These are phyloP conservation scores for Periplaneta americana DNA, from an alignment of 1,140 invertebrate genomes.

Conservation along the genomic window DNA sequence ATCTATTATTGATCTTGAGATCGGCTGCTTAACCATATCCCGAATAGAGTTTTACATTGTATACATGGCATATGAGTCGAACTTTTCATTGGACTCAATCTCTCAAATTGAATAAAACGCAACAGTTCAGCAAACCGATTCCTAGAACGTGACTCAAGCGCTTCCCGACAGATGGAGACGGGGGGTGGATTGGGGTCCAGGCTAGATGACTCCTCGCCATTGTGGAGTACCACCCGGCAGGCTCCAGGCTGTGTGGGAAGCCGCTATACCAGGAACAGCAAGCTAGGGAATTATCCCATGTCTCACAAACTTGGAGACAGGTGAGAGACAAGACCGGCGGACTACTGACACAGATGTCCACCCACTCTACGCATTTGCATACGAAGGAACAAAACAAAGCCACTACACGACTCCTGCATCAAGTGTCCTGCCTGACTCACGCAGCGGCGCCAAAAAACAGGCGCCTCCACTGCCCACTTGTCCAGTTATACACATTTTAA, in stretches of 20 bases:
- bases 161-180: background rate
- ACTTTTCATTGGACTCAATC: background rate
- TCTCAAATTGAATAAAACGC: background rate
- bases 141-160: background rate
- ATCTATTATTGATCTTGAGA: too few relatives aligned
- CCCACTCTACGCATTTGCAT: too few relatives aligned
- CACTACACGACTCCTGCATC: too few relatives aligned
- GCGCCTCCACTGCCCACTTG: too few relatives aligned
- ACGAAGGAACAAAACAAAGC: too few relatives aligned
- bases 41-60: too few relatives aligned
- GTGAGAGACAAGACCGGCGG: background rate
- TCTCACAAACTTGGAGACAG: background rate
- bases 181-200: background rate
- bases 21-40: too few relatives aligned
- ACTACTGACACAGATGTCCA: too few relatives aligned
- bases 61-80: too few relatives aligned
- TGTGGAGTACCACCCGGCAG: background rate
- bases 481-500: too few relatives aligned
- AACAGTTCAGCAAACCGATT: background rate
- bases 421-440: too few relatives aligned
- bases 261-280: background rate
- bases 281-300: background rate
- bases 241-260: background rate
- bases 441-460: too few relatives aligned
- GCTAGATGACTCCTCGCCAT: background rate